Evolutionary conservation across 35 echinoderm and acorn worm genomes (phyloP).

Genomic region (Eucidaris tribuloides): DNA sequence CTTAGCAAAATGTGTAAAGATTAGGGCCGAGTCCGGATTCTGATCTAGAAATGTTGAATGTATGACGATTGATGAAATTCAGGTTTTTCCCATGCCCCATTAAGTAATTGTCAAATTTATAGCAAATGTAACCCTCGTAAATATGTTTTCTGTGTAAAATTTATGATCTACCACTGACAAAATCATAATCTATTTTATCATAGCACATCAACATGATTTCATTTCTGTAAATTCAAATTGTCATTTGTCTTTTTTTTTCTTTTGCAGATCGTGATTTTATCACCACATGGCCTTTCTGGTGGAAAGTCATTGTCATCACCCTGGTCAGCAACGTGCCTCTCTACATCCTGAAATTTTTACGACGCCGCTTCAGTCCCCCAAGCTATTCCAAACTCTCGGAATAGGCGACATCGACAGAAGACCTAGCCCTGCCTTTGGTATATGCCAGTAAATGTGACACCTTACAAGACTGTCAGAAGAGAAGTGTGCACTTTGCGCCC

Average conservation of each 20-base stretch:
- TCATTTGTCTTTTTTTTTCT: neutral
- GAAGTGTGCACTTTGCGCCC: neutral
- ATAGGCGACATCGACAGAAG: neutral
- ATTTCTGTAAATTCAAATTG: neutral
- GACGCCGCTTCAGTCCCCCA: slow-evolving; percentile 84
- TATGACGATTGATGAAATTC: too few species aligned
- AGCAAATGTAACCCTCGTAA: too few species aligned
- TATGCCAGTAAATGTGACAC: neutral
- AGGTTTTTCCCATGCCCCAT: too few species aligned
- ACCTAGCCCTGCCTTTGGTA: neutral
- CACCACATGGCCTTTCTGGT: slow-evolving; percentile 83
- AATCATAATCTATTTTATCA: too few species aligned
- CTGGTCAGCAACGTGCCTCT: slow-evolving; percentile 94
- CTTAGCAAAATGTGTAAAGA: too few species aligned
- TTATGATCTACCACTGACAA: too few species aligned
- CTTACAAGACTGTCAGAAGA: neutral
- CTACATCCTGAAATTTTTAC: slow-evolving; percentile 89
- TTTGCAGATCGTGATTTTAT: slow-evolving; percentile 89
- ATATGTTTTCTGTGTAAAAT: too few species aligned
- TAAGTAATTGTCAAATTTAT: too few species aligned
- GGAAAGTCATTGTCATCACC: slow-evolving; percentile 96
- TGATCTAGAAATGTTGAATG: too few species aligned
- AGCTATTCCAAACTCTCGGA: slow-evolving; percentile 94
- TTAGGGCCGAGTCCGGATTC: too few species aligned
- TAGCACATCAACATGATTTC: neutral